These are phyloP conservation scores for Saccostrea echinata DNA, from an alignment of 1,140 invertebrate genomes.

Conservation along the genomic window DNA sequence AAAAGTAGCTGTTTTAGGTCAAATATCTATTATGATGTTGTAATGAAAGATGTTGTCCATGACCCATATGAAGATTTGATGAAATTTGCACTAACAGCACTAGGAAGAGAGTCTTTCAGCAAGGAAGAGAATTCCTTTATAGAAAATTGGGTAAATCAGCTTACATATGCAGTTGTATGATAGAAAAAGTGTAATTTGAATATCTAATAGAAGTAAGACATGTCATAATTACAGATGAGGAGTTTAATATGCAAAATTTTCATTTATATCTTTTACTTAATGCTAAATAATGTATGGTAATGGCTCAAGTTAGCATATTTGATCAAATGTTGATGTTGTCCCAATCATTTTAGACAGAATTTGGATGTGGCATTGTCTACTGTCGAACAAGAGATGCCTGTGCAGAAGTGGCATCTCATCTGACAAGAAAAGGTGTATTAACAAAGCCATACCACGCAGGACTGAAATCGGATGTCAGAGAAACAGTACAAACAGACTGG, in stretches of 20 bases:
- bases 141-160: slow-evolving; percentile 69
- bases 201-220: too few species aligned
- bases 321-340: neutral
- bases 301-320: too few species aligned
- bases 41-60: slow-evolving; percentile 89
- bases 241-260: too few species aligned
- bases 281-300: too few species aligned
- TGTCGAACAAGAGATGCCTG: slow-evolving; percentile 86
- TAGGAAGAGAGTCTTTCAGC: slow-evolving; percentile 64
- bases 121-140: slow-evolving; percentile 50
- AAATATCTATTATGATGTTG: slow-evolving; percentile 87
- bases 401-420: slow-evolving; percentile 83
- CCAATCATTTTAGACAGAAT: slow-evolving; percentile 59
- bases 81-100: slow-evolving; percentile 83
- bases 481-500: slow-evolving; percentile 85
- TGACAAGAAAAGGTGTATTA: slow-evolving; percentile 82
- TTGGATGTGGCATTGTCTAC: slow-evolving; percentile 87
- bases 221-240: too few species aligned
- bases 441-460: slow-evolving; percentile 86
- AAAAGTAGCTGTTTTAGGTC: slow-evolving; percentile 85
- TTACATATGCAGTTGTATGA: neutral
- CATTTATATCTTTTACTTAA: too few species aligned
- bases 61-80: slow-evolving; percentile 89
- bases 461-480: slow-evolving; percentile 80
- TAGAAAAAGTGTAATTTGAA: too few species aligned